phyloP scores from a whole-genome alignment of 2,113 vertebrate species.

The Scophthalmus maximus region DNA sequence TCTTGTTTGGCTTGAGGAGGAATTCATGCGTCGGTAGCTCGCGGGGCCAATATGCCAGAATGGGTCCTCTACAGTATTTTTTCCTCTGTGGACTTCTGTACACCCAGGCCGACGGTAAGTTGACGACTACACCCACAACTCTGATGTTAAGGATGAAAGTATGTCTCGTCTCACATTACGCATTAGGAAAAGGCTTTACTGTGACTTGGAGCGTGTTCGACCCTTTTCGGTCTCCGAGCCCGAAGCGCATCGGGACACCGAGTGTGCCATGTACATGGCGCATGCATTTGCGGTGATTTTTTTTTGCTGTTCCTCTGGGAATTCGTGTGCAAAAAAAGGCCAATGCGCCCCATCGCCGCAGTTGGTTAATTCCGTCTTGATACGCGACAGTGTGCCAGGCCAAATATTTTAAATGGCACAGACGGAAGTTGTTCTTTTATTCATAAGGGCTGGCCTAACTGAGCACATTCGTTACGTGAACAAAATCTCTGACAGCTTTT shows the following conservation, averaged over 20 bases:
- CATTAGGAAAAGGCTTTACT: not conserved
- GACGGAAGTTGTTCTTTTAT: conserved; percentile 60
- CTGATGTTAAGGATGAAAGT: not conserved
- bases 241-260: conserved; percentile 24
- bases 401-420: conserved; percentile 35
- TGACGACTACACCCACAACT: not conserved
- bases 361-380: conserved; percentile 18
- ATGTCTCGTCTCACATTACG: not conserved
- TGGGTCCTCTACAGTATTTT: conserved; percentile 81
- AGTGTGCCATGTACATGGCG: not conserved
- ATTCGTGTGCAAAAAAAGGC: conserved; percentile 3
- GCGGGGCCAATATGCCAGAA: conserved; percentile 81
- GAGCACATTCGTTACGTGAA: conserved; percentile 41
- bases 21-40: conserved; percentile 75
- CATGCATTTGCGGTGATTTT: conserved; percentile 15
- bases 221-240: too few species aligned
- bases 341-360: not conserved
- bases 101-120: conserved; percentile 77
- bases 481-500: conserved; percentile 24
- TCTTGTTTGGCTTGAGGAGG: conserved; percentile 56
- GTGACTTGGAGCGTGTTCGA: conserved; percentile 18
- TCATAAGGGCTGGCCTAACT: conserved; percentile 48
- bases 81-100: conserved; percentile 81
- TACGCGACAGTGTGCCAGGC: conserved; percentile 13
- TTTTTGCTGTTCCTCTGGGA: not conserved